Base-by-base conservation (phyloP, 2,113 vertebrate species). In the Corythornis vintsioides region DNA sequence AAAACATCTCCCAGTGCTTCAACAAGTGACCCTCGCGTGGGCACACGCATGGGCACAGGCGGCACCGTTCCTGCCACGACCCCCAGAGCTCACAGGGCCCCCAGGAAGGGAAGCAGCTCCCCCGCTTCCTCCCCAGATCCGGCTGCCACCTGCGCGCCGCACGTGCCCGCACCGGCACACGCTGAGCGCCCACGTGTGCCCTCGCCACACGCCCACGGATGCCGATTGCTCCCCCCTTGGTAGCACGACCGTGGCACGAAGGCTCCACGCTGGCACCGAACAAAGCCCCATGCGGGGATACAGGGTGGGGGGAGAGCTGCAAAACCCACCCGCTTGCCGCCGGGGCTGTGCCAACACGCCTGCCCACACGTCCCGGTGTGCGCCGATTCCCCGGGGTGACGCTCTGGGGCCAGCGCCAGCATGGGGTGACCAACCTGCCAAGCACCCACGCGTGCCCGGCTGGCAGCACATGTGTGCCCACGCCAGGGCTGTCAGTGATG, bases 1-100 rank as follows among this genome's bases (percentile, higher is more conserved):
- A 57, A 64, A 70, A 26, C 3, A 60, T 53, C 65, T 29, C 52
- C 69, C 25, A 4, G 2, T 7, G 67, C 77, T 71, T 66, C 95
- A 94, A 86, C 93, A 95, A 94, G 93, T 96, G 81, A 59, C 77
- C 73, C 87, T 65, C 15, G 70, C 24, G 11, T 21, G 17, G 90
- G 35, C 53, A 60, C 92, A 61, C 28, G 10, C 35, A 13, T 4
- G 50, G 35, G 82, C 40, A 15, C 85, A 11, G 4, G 28, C 24
- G 86, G 72, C 76, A 48, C 14, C 6, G 3, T 55, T 70, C 9
- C 13, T 12, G 16, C 56, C 61, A 4, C 1, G 57, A 1, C 10
- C 52, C 65, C 45, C 70, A 7, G 8, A 28, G 38, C 33, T 45
- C 2, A 0, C 12, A 0, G 78, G 43, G 40, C 33, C 50, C 31